phyloP scores from a whole-genome alignment of 2,797 vertebrate species.

The Knipowitschia caucasica region DNA sequence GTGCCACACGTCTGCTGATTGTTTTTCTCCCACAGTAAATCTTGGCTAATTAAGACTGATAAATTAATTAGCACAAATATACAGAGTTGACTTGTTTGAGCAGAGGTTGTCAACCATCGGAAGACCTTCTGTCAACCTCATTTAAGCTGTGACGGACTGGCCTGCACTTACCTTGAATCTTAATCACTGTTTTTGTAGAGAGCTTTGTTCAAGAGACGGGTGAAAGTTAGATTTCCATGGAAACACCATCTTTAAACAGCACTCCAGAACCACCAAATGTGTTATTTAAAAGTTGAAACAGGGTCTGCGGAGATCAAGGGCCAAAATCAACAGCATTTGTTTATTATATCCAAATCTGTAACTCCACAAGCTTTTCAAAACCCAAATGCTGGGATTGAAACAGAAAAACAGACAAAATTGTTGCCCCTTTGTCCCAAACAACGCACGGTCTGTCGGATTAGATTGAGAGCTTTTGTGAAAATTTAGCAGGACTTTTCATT shows the following conservation, averaged over 20 bases:
- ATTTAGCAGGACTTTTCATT: no score
- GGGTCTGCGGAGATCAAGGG: no score
- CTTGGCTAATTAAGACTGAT: slow-evolving; percentile 80
- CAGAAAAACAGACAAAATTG: no score
- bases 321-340: no score
- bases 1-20: slow-evolving; percentile 33
- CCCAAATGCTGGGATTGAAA: no score
- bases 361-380: no score
- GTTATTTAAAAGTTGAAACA: no score
- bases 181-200: slow-evolving; percentile 32
- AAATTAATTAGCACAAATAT: slow-evolving; percentile 77
- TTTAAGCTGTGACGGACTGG: slow-evolving; percentile 74
- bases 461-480: no score
- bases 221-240: neutral
- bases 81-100: slow-evolving; percentile 79
- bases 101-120: slow-evolving; percentile 74
- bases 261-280: neutral
- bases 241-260: neutral
- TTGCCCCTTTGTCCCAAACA: no score
- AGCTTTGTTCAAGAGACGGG: slow-evolving; percentile 2
- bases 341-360: no score
- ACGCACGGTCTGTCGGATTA: no score
- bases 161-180: slow-evolving; percentile 35
- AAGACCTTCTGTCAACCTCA: slow-evolving; percentile 81
- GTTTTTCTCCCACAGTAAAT: slow-evolving; percentile 47